Conservation (phyloP, 2,113 vertebrate genomes). For the Forbesichthys papilliferus region DNA sequence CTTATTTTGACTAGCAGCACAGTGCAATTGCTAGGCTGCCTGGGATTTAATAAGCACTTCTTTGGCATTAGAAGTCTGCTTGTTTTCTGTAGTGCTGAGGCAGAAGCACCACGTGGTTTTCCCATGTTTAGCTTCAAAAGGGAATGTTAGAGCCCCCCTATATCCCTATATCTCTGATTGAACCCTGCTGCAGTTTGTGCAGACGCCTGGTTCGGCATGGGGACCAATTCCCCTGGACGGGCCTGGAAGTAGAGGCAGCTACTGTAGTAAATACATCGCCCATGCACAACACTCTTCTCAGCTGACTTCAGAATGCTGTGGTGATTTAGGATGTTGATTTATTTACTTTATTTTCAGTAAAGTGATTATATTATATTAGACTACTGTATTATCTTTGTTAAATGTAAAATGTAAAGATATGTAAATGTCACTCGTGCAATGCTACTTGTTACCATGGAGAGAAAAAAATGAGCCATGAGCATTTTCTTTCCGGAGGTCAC, state of each 20-base stretch:
- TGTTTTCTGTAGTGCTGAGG: conserved; percentile 58
- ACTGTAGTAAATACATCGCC: conserved; percentile 75
- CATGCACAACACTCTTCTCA: conserved; percentile 45
- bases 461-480: too few relatives aligned
- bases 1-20: conserved; percentile 74
- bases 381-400: too few relatives aligned
- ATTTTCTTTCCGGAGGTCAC: too few relatives aligned
- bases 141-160: conserved; percentile 29
- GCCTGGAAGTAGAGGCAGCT: conserved; percentile 57
- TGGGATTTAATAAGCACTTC: conserved; percentile 76
- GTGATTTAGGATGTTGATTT: too few relatives aligned
- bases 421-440: too few relatives aligned
- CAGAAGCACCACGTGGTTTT: conserved; percentile 47
- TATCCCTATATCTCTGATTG: conserved; percentile 7
- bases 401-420: too few relatives aligned
- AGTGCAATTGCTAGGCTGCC: conserved; percentile 56
- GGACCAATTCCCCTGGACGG: conserved; percentile 60
- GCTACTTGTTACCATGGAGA: too few relatives aligned
- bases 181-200: conserved; percentile 25
- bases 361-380: too few relatives aligned
- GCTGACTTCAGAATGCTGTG: too few relatives aligned
- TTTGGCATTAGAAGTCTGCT: conserved; percentile 61
- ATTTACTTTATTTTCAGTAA: too few relatives aligned
- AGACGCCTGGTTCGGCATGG: conserved; percentile 60
- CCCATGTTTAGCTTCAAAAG: conserved; percentile 43